These are phyloP conservation scores for Rhynchonycteris naso DNA, from an alignment of 2,797 vertebrate genomes.

Conservation along the genomic window DNA sequence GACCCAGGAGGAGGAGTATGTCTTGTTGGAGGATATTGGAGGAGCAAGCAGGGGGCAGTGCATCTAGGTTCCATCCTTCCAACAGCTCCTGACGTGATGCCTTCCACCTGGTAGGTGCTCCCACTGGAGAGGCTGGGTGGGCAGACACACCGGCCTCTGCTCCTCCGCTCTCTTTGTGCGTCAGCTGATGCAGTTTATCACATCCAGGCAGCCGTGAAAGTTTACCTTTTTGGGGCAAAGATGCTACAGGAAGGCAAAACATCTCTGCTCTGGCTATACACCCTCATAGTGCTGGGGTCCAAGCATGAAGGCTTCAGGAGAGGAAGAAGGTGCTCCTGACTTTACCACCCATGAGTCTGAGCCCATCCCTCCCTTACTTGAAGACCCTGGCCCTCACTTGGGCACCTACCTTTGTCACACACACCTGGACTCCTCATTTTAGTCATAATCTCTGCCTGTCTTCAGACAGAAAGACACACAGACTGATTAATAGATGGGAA, in stretches of 20 bases:
- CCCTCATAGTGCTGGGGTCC: fast-evolving
- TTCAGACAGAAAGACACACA: not conserved
- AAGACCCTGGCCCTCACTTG: not conserved
- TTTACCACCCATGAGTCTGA: not conserved
- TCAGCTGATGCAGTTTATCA: not conserved
- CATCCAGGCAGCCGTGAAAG: not conserved
- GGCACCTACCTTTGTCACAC: not conserved
- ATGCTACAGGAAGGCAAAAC: not conserved
- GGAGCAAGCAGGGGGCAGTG: not conserved
- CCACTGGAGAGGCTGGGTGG: not conserved
- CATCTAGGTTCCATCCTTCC: not conserved
- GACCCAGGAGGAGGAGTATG: not conserved
- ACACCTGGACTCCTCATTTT: not conserved
- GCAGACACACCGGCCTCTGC: not conserved
- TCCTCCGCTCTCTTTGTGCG: not conserved
- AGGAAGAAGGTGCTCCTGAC: not conserved
- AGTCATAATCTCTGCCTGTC: not conserved
- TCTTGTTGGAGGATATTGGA: not conserved
- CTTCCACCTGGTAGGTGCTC: not conserved
- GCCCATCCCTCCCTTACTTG: fast-evolving
- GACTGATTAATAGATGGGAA: not conserved
- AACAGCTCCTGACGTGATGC: not conserved
- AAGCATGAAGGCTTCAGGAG: not conserved
- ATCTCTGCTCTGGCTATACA: not conserved
- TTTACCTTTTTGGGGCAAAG: not conserved